Evolutionary conservation across 2,797 vertebrate species (phyloP), one percentile per base, ranked within the genome.

Genomic region (Phrynocephalus forsythii): DNA sequence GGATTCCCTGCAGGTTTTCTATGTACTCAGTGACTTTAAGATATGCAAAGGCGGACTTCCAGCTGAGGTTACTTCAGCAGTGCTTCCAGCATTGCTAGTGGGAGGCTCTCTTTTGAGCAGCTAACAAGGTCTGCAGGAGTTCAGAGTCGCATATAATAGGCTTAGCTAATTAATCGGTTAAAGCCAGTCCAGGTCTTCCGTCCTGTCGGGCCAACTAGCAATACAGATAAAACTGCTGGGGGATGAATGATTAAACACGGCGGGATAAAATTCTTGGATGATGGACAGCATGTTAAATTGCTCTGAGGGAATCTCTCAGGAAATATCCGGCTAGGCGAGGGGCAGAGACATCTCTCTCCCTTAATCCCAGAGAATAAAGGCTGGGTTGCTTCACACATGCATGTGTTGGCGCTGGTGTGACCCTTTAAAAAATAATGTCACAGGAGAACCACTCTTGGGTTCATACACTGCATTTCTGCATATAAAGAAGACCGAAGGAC

Each of bases 151-250:
- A 90, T 89, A 78, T 91, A 92, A 92, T 0, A 0, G 84, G 94
- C 91, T 93, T 93, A 94, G 88, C 92, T 94, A 92, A 95, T 93
- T 95, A 94, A 93, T 93, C 85, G 86, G 88, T 88, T 33, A 67
- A 79, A 81, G 83, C 26, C 69, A 79, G 69, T 30, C 22, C 88
- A 86, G 22, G 87, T 89, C 88, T 2, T 38, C 87, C 84, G 90
- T 90, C 82, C 76, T 86, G 60, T 50, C 33, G 69, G 48, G 56
- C 56, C 56, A 86, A 86, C 90, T 90, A 79, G 89, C 92, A 83
- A 79, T 28, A 67, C 79, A 71, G 89, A 85, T 28, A 52, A 90
- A 92, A 89, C 24, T 81, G 76, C 87, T 88, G 68, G 88, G 38
- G 82, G 89, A 84, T 56, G 77, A 90, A 89, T 85, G 90, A 91